Conservation (phyloP, 2,797 vertebrate genomes). For the Pachyuromys duprasi region DNA sequence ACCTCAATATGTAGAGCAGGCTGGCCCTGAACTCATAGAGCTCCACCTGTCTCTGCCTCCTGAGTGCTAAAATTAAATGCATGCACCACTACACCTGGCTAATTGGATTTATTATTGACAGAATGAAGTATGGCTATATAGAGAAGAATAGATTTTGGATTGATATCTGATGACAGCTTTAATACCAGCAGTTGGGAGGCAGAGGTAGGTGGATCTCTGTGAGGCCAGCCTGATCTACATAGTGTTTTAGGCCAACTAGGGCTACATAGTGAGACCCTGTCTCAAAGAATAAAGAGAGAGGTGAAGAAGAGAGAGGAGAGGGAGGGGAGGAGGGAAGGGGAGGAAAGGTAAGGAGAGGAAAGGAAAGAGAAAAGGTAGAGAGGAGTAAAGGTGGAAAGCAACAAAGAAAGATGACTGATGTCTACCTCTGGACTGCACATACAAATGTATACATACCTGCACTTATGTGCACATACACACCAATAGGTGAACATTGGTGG, state of each 20-base stretch:
- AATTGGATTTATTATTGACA: slow-evolving; percentile 2
- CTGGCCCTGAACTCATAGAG: background rate
- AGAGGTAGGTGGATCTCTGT: background rate
- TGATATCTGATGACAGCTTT: background rate
- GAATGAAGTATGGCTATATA: background rate
- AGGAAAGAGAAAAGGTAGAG: background rate
- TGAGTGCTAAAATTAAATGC: background rate
- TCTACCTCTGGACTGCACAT: background rate
- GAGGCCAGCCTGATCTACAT: background rate
- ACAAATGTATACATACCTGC: background rate
- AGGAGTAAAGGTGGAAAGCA: background rate
- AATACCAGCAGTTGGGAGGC: background rate
- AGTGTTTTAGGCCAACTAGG: background rate
- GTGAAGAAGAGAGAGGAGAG: background rate
- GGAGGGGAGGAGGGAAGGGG: background rate
- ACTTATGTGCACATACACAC: background rate
- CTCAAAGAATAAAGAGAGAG: background rate
- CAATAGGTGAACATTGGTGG: background rate
- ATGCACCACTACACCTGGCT: background rate
- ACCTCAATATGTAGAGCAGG: too few relatives aligned
- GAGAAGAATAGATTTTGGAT: background rate
- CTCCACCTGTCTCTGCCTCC: background rate
- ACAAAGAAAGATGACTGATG: background rate
- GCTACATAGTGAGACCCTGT: background rate
- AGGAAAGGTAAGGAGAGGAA: background rate